These are phyloP conservation scores for Drosophila tsacasi DNA, from an alignment of 1,140 invertebrate genomes.

Conservation along the genomic window DNA sequence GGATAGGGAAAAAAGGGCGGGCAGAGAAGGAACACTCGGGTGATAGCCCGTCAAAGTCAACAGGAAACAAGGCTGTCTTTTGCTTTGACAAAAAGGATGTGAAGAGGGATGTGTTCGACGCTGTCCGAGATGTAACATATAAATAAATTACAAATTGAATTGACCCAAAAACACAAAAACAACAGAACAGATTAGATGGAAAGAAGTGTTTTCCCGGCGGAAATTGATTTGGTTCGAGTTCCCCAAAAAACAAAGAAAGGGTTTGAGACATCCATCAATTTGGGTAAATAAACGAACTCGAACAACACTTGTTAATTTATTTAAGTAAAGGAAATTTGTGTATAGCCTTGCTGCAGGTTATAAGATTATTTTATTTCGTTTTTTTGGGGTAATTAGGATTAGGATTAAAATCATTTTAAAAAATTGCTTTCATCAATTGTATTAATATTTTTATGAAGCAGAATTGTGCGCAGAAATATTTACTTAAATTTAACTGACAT, in stretches of 20 bases:
- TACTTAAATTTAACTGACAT: no score
- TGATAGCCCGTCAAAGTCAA: slow-evolving; percentile 32
- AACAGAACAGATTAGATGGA: slow-evolving; percentile 10
- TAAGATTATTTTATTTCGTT: neutral
- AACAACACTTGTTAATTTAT: slow-evolving; percentile 7
- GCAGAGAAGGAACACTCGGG: neutral
- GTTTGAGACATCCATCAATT: slow-evolving; percentile 15
- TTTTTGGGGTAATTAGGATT: neutral
- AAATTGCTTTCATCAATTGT: neutral
- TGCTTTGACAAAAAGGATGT: neutral
- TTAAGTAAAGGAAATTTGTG: neutral
- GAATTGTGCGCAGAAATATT: no score
- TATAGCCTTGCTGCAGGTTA: neutral
- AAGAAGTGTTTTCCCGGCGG: slow-evolving; percentile 20
- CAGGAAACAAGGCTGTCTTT: neutral
- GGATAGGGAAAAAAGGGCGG: neutral
- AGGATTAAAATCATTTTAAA: neutral
- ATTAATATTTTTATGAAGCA: no score
- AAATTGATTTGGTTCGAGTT: slow-evolving; percentile 15
- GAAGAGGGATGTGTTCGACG: neutral
- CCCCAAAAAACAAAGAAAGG: neutral
- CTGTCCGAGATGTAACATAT: slow-evolving; percentile 40
- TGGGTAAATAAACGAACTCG: neutral
- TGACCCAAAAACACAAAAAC: slow-evolving; percentile 37
- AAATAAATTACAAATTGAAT: slow-evolving; percentile 69